Conservation (phyloP, 2,113 vertebrate species). For the Hydrolagus affinis region DNA sequence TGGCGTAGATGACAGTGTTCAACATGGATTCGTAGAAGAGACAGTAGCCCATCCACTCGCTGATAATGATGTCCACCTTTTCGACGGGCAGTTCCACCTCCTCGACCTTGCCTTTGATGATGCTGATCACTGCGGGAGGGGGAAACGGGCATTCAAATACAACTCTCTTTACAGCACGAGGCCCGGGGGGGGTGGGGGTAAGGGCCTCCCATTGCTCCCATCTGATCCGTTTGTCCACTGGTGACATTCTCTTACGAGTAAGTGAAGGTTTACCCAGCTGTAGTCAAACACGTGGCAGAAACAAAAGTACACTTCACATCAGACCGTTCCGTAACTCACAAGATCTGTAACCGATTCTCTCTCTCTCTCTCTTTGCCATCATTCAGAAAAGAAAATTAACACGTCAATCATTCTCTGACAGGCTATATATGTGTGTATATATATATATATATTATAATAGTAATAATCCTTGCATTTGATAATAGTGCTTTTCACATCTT, state of each 20-base stretch:
- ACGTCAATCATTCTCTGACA: no score
- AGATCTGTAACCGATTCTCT: neutral
- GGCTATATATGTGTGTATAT: no score
- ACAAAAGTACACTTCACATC: neutral
- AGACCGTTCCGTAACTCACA: neutral
- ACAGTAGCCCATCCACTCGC: conserved; percentile 93
- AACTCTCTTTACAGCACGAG: neutral
- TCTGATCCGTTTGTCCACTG: neutral
- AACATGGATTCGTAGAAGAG: conserved; percentile 92
- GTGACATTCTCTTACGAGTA: neutral
- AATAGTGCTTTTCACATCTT: no score
- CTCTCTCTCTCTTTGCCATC: neutral
- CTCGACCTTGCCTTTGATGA: conserved; percentile 89
- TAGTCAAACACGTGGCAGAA: neutral
- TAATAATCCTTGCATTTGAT: no score
- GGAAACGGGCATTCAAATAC: neutral
- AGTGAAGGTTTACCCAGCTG: neutral
- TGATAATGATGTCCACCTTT: conserved; percentile 85
- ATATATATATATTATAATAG: no score
- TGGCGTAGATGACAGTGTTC: conserved; percentile 81
- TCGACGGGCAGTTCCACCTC: conserved; percentile 82
- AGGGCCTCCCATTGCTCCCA: neutral
- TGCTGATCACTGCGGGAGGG: conserved; percentile 67
- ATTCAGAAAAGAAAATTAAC: no score
- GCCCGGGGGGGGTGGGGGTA: neutral